Percentiles rank a stretch among this genome's conserved stretches.
These are phyloP conservation scores for Nesidiocoris tenuis DNA, from an alignment of 2,888 invertebrate species.

Conservation along the genomic window DNA sequence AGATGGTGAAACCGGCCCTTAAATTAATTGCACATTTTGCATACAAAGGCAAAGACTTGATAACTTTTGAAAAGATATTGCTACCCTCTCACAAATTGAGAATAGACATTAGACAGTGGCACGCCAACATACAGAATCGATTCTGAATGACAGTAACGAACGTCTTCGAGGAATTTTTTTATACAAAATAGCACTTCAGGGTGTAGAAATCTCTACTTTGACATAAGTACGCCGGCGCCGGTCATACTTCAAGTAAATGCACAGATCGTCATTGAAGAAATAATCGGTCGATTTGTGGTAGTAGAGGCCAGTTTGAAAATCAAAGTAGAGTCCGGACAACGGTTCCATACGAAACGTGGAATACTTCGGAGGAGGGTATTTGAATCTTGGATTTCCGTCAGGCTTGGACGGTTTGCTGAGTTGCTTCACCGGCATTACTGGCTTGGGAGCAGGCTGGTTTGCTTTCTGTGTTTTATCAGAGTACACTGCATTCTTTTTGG, in stretches of 20 bases:
- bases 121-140: too few relatives aligned
- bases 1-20: too few relatives aligned
- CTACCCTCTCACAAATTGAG: too few relatives aligned
- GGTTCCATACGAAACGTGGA: background rate
- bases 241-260: slow-evolving; percentile 7
- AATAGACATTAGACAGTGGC: too few relatives aligned
- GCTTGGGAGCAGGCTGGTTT: background rate
- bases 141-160: too few relatives aligned
- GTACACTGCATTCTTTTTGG: too few relatives aligned
- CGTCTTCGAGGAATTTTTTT: too few relatives aligned
- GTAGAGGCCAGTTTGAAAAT: background rate
- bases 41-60: too few relatives aligned
- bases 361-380: background rate
- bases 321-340: background rate
- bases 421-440: background rate
- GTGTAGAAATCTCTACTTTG: too few relatives aligned
- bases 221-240: background rate
- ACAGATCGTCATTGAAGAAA: slow-evolving; percentile 16
- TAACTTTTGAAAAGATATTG: too few relatives aligned
- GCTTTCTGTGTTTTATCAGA: background rate
- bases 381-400: background rate
- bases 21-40: too few relatives aligned
- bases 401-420: background rate
- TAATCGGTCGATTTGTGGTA: background rate
- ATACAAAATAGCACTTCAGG: too few relatives aligned